A percentile compares a stretch with the other conserved stretches of the same genome.
Conservation (phyloP, 2,888 invertebrate genomes). For the Epinotia ramella region DNA sequence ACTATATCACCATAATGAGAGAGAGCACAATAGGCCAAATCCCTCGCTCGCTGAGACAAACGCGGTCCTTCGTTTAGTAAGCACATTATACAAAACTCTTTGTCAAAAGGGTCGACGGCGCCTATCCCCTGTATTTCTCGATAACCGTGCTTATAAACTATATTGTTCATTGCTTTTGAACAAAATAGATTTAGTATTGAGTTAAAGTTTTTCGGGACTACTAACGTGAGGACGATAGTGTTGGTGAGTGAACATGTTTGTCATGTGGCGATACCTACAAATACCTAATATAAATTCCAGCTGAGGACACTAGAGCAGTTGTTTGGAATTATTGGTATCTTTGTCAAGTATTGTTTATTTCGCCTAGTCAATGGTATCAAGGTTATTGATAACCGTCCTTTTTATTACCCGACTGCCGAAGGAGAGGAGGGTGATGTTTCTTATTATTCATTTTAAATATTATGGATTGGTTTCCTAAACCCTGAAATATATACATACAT, state of each 20-base stretch:
- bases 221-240: background rate
- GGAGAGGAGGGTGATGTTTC: too few relatives aligned
- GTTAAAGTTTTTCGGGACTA: background rate
- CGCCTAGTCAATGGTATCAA: background rate
- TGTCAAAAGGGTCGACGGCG: conserved; percentile 40
- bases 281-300: too few relatives aligned
- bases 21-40: conserved; percentile 34
- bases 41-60: conserved; percentile 38
- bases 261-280: too few relatives aligned
- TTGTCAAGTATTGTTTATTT: background rate
- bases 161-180: conserved; percentile 23
- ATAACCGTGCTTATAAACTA: conserved; percentile 37
- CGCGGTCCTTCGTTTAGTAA: conserved; percentile 39
- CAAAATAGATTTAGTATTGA: conserved; percentile 40
- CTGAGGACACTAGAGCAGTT: too few relatives aligned
- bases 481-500: too few relatives aligned
- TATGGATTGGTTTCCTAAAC: background rate
- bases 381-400: background rate
- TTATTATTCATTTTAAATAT: background rate
- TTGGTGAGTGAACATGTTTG: background rate
- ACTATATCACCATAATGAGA: conserved; percentile 44
- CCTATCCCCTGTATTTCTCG: conserved; percentile 27
- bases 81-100: conserved; percentile 45
- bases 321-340: background rate
- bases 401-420: too few relatives aligned